Percentiles rank a stretch among this genome's conserved stretches.
phyloP scores from a whole-genome alignment of 2,797 vertebrate species.

The Galago senegalensis region DNA sequence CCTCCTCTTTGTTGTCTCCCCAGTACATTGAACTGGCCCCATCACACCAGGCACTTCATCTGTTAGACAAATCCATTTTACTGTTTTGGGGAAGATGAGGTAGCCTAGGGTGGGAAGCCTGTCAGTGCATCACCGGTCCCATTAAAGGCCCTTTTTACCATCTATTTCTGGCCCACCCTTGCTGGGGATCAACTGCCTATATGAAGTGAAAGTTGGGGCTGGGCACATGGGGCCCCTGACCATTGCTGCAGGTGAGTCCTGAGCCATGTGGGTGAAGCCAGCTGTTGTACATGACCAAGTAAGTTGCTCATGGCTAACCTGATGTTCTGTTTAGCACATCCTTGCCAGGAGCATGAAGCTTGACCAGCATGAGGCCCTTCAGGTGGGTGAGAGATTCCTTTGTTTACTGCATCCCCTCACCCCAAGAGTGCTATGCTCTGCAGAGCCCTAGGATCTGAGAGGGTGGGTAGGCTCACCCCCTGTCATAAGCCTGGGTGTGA shows the following conservation, averaged over 20 bases:
- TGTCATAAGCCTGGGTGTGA: background rate
- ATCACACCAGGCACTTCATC: background rate
- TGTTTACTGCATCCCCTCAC: background rate
- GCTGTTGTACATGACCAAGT: background rate
- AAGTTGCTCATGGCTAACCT: background rate
- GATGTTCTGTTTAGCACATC: background rate
- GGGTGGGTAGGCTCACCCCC: rapidly evolving
- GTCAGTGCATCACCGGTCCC: rapidly evolving
- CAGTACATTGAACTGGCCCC: background rate
- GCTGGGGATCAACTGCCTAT: background rate
- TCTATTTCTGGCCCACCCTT: background rate
- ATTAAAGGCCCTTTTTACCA: background rate
- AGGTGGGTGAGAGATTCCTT: background rate
- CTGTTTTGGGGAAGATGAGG: background rate
- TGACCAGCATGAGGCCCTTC: background rate
- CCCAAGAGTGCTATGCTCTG: background rate
- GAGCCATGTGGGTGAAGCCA: no score
- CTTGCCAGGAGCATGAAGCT: background rate
- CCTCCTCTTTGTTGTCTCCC: background rate
- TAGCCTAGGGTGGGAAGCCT: background rate
- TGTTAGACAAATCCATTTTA: background rate
- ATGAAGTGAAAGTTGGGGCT: background rate
- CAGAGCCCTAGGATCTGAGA: background rate
- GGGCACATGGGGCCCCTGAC: background rate
- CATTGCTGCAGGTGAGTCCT: background rate